phyloP scores from a whole-genome alignment of 2,888 invertebrate genomes.

The Standfussiana lucernea region DNA sequence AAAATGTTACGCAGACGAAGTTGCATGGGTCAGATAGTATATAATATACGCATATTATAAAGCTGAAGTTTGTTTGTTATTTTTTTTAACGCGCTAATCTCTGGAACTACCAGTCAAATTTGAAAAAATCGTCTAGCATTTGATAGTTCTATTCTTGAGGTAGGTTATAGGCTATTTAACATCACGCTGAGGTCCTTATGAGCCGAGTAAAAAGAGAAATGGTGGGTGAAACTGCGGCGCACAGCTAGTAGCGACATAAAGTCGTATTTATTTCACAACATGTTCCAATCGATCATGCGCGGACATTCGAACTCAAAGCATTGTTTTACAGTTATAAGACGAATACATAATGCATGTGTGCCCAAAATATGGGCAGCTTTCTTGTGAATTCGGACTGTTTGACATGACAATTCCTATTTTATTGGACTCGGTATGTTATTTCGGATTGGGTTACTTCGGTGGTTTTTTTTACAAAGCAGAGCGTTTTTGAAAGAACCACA shows the following conservation, averaged over 20 bases:
- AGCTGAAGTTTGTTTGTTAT: neutral
- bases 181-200: neutral
- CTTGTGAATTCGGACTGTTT: slow-evolving; percentile 31
- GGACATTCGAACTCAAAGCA: slow-evolving; percentile 62
- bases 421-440: neutral
- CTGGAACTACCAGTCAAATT: neutral
- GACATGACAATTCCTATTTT: slow-evolving; percentile 45
- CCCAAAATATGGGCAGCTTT: slow-evolving; percentile 68
- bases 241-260: slow-evolving; percentile 13
- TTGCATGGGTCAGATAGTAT: no score
- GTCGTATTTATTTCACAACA: slow-evolving; percentile 56
- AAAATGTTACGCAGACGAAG: no score
- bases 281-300: slow-evolving; percentile 65
- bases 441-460: neutral
- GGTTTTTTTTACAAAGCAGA: neutral
- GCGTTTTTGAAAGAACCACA: neutral
- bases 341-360: slow-evolving; percentile 76
- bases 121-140: neutral
- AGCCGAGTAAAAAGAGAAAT: neutral
- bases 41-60: no score
- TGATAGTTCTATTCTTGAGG: neutral
- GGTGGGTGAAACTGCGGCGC: neutral
- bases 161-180: neutral
- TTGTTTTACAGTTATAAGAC: slow-evolving; percentile 76
- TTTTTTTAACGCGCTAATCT: neutral